Evolutionary conservation across 2,113 vertebrate genomes (phyloP), one percentile per base, ranked within the genome.

Genomic region (Paracanthobrama guichenoti): DNA sequence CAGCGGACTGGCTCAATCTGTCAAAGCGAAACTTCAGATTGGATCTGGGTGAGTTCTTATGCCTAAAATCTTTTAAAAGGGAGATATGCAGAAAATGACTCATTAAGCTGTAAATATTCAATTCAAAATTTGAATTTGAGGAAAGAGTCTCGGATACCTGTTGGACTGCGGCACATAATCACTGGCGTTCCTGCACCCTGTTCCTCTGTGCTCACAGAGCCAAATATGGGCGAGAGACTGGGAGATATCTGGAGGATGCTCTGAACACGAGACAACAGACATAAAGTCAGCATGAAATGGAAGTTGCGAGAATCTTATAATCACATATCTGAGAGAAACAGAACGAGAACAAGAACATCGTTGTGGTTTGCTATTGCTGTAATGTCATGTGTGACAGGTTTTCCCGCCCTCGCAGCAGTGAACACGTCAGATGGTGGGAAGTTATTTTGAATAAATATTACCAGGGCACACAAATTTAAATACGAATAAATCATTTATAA

Each of bases 21-120:
- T 99, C 97, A 0, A 98, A 98, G 81, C 96, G 96, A 84, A 99
- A 98, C 92, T 97, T 98, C 89, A 98, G 95, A 92, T 96, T 98
- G 74, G 96, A 95, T 91, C 97, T 94, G 0, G 97, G 97, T 22
- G 97, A 98, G 88, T 94, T 97, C 88, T 95, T 98, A 92, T 93
- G 97, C 90, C 94, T 98, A 79, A 92, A 62, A 88, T 99, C 97
- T 98, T 89, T 86, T 86, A 84, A 48, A 28, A 57, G 57, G 85
- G 85, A 85, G 28, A 79, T 14, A 79, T 2, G 28, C 66, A 81
- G 64, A 16, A 69, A 66, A 10, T 7, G 1, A 14, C 7, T n/a
- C 1, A 60, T 48, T 28, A 22, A 22, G 31, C 71, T 46, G 39
- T 13, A 18, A 11, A 48, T 50, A 48, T 50, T 82, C 7, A 46